phyloP scores from a whole-genome alignment of 2,797 vertebrate species.

The Falco peregrinus region DNA sequence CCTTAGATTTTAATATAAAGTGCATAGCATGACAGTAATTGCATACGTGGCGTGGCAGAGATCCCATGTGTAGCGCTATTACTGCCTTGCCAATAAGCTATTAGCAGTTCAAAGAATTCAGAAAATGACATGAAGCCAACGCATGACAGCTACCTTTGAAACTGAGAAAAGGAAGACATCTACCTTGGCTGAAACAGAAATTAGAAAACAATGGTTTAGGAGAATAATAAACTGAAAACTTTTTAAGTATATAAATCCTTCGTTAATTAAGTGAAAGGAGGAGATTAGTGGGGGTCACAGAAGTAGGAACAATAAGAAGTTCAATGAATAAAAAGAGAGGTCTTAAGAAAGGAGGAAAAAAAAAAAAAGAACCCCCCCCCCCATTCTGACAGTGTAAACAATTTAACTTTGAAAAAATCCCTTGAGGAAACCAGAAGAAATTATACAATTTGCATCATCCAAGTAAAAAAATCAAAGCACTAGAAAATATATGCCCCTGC shows the following conservation, averaged over 20 bases:
- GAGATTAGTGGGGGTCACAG: background rate
- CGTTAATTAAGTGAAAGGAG: background rate
- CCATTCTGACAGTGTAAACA: background rate
- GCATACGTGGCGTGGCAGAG: background rate
- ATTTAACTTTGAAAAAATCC: background rate
- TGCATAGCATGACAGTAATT: background rate
- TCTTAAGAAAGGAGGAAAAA: background rate
- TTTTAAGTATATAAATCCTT: background rate
- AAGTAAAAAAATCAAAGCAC: background rate
- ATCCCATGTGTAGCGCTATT: background rate
- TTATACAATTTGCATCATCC: background rate
- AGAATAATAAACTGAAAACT: background rate
- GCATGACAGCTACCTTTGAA: background rate
- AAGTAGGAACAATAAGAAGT: background rate
- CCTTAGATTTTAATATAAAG: background rate
- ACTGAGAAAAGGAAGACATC: background rate
- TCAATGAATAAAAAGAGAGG: background rate
- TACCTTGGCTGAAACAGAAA: background rate
- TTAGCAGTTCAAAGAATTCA: background rate
- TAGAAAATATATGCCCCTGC: background rate
- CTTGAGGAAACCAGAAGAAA: background rate
- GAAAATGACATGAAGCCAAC: background rate
- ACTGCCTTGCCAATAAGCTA: background rate
- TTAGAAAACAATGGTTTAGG: background rate
- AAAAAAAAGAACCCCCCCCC: background rate